Evolutionary conservation across 1,140 invertebrate species (phyloP), one percentile per base, ranked within the genome.

Genomic region (Zaprionus davidi): DNA sequence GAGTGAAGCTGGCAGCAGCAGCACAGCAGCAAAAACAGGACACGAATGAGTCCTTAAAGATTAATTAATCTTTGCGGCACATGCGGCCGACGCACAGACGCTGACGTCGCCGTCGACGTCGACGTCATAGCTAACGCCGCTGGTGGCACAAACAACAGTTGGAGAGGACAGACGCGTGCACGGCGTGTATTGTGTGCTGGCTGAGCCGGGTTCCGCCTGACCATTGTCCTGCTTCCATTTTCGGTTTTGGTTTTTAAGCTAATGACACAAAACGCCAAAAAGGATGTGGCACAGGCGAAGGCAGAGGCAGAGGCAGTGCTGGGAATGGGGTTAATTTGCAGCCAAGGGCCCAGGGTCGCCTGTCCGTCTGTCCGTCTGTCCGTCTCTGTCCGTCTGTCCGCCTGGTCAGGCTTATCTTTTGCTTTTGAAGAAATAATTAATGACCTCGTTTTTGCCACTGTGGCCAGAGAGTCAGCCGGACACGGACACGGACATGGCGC

Each of bases 401-500:
- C 71, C 66, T 69, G 76, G 69, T 72, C 44, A 41, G 71, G 90
- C 90, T 92, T 90, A 90, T 92, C 90, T 90, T 82, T 84, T 84
- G 79, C 78, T 88, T 92, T 90, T 90, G 84, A 91, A 92, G 91
- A 92, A 92, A 92, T 92, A 92, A 92, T 92, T 92, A 92, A 92
- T 92, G 91, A 92, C 87, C 91, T 91, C 79, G 91, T 92, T 92
- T 92, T 92, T 92, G 91, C 91, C 91, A 92, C 91, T 92, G 91
- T 91, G 88, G 71, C 81, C 60, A 49, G 49, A 71, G 28, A 34
- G 9, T 34, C 31, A 34, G 31, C 31, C 31, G 31, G 28, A 38
- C 36, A 38, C 31, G 9, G 31, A 34, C 4, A 46, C 20, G 28
- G 31, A 34, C 4, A 46, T 13, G 28, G 11, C 57, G 24, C 64